phyloP scores from a whole-genome alignment of 1,140 invertebrate species.

The Catajapyx aquilonaris region DNA sequence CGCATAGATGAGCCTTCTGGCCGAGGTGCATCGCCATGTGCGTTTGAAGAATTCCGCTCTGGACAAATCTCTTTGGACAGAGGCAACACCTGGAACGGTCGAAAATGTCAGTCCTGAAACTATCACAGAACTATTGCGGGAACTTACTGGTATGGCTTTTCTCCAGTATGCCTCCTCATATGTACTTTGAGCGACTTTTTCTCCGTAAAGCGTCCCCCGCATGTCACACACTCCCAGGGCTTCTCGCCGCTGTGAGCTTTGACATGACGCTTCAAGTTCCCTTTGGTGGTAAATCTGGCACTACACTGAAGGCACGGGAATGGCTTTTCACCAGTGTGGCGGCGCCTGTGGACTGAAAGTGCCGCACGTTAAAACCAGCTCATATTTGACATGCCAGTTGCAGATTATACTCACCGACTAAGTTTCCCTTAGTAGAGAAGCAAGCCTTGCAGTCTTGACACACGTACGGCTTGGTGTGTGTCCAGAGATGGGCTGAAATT shows the following conservation, averaged over 20 bases:
- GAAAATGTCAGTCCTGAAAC: constrained; percentile 2
- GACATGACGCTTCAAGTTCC: constrained; percentile 16
- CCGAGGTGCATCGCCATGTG: constrained; percentile 23
- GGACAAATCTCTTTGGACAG: constrained; percentile 20
- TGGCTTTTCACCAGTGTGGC: constrained; percentile 17
- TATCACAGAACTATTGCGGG: neutral
- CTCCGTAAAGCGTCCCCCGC: constrained; percentile 17
- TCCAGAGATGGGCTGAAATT: too few relatives aligned
- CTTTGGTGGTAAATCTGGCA: constrained; percentile 13
- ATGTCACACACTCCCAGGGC: constrained; percentile 16
- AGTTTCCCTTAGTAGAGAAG: too few relatives aligned
- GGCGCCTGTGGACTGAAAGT: constrained; percentile 19
- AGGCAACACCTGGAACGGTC: constrained; percentile 19
- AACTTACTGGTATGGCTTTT: constrained; percentile 20
- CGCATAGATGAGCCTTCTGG: constrained; percentile 21
- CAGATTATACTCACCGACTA: too few relatives aligned
- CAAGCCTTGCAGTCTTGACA: too few relatives aligned
- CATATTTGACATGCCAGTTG: too few relatives aligned
- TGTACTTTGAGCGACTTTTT: constrained; percentile 23
- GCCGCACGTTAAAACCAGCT: too few relatives aligned
- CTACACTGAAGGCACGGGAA: constrained; percentile 14
- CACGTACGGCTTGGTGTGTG: too few relatives aligned
- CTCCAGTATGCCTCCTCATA: constrained; percentile 21
- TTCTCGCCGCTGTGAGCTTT: constrained; percentile 17
- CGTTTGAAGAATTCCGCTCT: constrained; percentile 20